Percentiles rank a stretch among this genome's conserved stretches.
These are phyloP conservation scores for Pristionchus entomophagus DNA, from an alignment of 2,888 invertebrate genomes.

Conservation along the genomic window DNA sequence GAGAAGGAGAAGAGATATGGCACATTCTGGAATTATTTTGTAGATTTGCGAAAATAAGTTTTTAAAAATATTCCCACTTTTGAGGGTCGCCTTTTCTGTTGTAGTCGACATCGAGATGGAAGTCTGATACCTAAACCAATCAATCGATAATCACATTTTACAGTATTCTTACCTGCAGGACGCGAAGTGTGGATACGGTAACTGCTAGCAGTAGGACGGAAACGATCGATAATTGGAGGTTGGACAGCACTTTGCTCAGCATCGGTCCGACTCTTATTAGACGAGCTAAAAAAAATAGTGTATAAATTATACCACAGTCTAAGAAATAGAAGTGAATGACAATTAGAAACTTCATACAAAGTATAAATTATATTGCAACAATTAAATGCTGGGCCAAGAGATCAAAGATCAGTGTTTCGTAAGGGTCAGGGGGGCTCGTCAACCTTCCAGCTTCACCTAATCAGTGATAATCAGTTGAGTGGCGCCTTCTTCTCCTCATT, in stretches of 20 bases:
- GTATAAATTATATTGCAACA: neutral
- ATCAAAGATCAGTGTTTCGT: neutral
- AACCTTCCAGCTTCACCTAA: constrained; percentile 8
- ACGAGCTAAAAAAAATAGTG: neutral
- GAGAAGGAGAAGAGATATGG: constrained; percentile 54
- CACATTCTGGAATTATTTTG: constrained; percentile 57
- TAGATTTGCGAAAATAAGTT: neutral
- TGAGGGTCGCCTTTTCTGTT: constrained; percentile 60
- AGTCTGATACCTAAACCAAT: constrained; percentile 68
- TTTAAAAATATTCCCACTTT: constrained; percentile 8
- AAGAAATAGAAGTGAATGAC: neutral
- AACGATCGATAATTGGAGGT: constrained; percentile 30
- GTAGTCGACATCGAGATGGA: constrained; percentile 71
- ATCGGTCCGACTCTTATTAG: neutral
- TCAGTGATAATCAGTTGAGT: constrained; percentile 26
- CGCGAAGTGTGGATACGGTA: constrained; percentile 3
- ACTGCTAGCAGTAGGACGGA: neutral
- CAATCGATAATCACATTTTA: neutral
- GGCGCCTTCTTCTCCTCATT: neutral
- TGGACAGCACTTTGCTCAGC: constrained; percentile 9
- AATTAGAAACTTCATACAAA: neutral
- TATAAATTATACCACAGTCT: neutral
- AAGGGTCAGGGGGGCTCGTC: neutral
- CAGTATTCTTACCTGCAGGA: neutral
- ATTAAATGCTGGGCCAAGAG: neutral